phyloP scores from a whole-genome alignment of 1,140 invertebrate genomes.

The Archivesica marissinica region DNA sequence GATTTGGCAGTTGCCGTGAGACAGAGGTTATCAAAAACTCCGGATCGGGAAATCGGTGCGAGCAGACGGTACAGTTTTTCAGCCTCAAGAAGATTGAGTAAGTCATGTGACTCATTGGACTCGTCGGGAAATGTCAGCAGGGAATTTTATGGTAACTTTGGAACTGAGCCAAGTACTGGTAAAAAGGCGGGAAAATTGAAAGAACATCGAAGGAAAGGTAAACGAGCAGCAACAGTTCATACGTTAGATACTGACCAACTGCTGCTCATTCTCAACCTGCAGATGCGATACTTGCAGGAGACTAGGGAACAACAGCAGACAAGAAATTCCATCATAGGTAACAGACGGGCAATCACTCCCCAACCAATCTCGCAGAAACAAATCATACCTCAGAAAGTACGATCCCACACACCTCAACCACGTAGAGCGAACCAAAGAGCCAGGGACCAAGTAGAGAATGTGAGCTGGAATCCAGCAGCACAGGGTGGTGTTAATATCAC shows the following conservation, averaged over 20 bases:
- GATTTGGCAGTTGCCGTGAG: constrained; percentile 27
- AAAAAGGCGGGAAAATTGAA: constrained; percentile 71
- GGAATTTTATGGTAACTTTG: constrained; percentile 15
- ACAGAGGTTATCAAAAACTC: constrained; percentile 63
- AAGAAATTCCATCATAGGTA: background rate
- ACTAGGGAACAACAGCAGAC: constrained; percentile 65
- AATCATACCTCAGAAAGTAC: constrained; percentile 66
- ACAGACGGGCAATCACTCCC: constrained; percentile 64
- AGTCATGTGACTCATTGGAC: constrained; percentile 70
- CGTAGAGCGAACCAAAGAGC: constrained; percentile 23
- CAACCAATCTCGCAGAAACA: constrained; percentile 62
- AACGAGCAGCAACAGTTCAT: constrained; percentile 77
- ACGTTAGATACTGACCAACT: constrained; percentile 78
- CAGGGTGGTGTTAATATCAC: background rate
- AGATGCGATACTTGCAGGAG: constrained; percentile 78
- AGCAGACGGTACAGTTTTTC: constrained; percentile 40
- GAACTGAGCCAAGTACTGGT: background rate
- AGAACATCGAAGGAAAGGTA: constrained; percentile 71
- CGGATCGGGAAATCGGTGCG: constrained; percentile 55
- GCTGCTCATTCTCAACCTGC: constrained; percentile 77
- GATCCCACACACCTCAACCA: constrained; percentile 77
- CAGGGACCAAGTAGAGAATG: background rate
- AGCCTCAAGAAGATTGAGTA: constrained; percentile 58
- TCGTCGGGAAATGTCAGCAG: constrained; percentile 39
- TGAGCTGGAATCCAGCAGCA: constrained; percentile 27